Percentiles rank a stretch among this genome's conserved stretches.
Conservation (phyloP, 1,140 invertebrate species). For the Drosophila lacertosa region DNA sequence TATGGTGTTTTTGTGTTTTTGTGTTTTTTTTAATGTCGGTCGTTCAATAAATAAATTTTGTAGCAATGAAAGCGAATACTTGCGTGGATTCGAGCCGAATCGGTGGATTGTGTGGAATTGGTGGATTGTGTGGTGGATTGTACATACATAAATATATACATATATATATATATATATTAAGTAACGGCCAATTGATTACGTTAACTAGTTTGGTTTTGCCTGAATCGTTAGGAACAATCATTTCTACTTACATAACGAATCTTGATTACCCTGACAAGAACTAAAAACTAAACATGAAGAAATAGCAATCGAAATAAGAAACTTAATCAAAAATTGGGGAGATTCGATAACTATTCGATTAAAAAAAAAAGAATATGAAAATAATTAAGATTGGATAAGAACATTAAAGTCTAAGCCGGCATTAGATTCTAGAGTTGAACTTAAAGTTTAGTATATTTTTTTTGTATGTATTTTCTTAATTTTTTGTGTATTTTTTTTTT, state of each 20-base stretch:
- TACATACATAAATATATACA: too few species aligned
- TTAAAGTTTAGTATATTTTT: constrained; percentile 45
- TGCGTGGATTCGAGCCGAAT: constrained; percentile 44
- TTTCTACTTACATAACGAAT: constrained; percentile 58
- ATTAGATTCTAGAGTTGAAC: constrained; percentile 71
- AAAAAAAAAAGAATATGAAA: constrained; percentile 4
- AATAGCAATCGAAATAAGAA: constrained; percentile 13
- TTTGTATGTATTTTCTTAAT: constrained; percentile 19
- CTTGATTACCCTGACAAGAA: constrained; percentile 40
- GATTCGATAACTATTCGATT: constrained; percentile 56
- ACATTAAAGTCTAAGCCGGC: constrained; percentile 76
- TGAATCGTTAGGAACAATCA: constrained; percentile 80
- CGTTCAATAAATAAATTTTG: constrained; percentile 70
- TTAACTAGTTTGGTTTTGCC: constrained; percentile 71
- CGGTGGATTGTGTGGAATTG: constrained; percentile 25
- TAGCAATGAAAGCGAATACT: constrained; percentile 60
- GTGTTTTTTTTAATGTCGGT: constrained; percentile 37
- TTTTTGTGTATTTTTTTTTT: constrained; percentile 32
- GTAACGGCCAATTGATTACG: constrained; percentile 73
- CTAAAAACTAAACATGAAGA: constrained; percentile 32
- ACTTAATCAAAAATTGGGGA: neutral
- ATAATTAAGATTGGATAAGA: constrained; percentile 30
- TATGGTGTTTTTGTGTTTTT: constrained; percentile 6
- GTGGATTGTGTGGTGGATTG: constrained; percentile 10
- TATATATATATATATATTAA: constrained; percentile 49